Percentiles rank a stretch among this genome's conserved stretches.
These are phyloP conservation scores for Dysidea cf. avara DNA, from an alignment of 37 sponge, comb jelly and placozoan genomes.

Conservation along the genomic window DNA sequence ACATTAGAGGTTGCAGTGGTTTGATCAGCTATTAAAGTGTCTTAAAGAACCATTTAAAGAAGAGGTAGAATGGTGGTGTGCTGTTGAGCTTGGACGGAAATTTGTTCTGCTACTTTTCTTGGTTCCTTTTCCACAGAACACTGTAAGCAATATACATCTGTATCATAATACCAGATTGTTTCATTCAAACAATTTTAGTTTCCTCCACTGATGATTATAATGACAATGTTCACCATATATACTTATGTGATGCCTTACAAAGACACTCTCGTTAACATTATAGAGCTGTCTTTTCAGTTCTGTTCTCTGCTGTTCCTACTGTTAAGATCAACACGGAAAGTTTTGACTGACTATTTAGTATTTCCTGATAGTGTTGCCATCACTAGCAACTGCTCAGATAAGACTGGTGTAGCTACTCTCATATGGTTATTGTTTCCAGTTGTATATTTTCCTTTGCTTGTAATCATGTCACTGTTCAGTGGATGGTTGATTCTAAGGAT, in stretches of 20 bases:
- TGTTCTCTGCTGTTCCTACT: slow-evolving; percentile 25
- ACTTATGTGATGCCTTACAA: slow-evolving; percentile 40
- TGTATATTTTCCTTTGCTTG: slow-evolving; percentile 46
- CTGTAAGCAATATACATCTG: slow-evolving; percentile 14
- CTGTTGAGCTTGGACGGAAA: slow-evolving; percentile 55
- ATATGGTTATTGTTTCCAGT: slow-evolving; percentile 39
- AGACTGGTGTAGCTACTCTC: background rate
- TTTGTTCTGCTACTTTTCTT: slow-evolving; percentile 48
- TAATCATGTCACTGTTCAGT: no score
- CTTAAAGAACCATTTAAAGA: slow-evolving; percentile 32
- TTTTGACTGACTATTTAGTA: no score
- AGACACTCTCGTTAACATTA: slow-evolving; percentile 12
- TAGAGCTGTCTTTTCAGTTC: slow-evolving; percentile 23
- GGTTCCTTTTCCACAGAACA: slow-evolving; percentile 32
- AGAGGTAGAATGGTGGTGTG: slow-evolving; percentile 51
- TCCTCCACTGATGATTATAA: no score
- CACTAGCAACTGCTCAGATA: no score
- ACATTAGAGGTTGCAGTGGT: no score
- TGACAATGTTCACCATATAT: no score
- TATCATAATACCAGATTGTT: no score
- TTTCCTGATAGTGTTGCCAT: no score
- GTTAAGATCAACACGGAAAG: no score
- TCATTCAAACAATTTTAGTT: no score
- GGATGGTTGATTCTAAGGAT: no score
- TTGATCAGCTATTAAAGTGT: no score